Evolutionary conservation across 2,888 invertebrate species (phyloP).

Genomic region (Drosophila phalerata): DNA sequence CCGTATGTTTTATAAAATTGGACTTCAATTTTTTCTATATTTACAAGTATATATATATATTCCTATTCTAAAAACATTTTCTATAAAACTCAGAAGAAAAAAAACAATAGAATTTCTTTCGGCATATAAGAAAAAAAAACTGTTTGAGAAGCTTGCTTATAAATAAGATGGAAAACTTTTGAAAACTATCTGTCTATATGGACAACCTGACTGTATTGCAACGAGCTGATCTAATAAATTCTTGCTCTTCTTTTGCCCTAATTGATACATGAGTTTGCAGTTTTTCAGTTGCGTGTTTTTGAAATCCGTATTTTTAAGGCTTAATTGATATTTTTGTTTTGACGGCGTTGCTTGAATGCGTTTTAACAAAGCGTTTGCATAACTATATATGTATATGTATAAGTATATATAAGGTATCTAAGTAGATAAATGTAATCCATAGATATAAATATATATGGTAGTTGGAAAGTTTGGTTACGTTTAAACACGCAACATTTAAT

Average conservation of each 20-base stretch:
- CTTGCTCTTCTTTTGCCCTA: slow-evolving; percentile 3
- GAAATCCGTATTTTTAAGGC: neutral
- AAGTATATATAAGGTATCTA: neutral
- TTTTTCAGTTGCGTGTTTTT: slow-evolving; percentile 42
- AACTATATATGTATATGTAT: neutral
- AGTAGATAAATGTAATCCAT: neutral
- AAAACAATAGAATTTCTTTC: no score
- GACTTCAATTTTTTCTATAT: no score
- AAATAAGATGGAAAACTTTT: neutral
- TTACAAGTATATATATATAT: no score
- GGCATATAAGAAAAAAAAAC: neutral
- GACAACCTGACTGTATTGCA: neutral
- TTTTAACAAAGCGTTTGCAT: slow-evolving; percentile 1
- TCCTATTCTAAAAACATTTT: no score
- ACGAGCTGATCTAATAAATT: neutral
- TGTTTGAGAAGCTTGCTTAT: neutral
- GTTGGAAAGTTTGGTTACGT: neutral
- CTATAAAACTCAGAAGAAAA: no score
- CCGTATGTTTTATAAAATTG: no score
- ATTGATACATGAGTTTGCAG: slow-evolving; percentile 16
- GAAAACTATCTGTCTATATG: neutral
- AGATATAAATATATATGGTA: neutral
- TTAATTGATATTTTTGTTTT: neutral
- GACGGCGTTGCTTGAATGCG: slow-evolving; percentile 1
- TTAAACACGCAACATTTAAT: slow-evolving; percentile 15